Base-by-base conservation (phyloP, 2,888 invertebrate species). In the Caenorhabditis macrosperma region DNA sequence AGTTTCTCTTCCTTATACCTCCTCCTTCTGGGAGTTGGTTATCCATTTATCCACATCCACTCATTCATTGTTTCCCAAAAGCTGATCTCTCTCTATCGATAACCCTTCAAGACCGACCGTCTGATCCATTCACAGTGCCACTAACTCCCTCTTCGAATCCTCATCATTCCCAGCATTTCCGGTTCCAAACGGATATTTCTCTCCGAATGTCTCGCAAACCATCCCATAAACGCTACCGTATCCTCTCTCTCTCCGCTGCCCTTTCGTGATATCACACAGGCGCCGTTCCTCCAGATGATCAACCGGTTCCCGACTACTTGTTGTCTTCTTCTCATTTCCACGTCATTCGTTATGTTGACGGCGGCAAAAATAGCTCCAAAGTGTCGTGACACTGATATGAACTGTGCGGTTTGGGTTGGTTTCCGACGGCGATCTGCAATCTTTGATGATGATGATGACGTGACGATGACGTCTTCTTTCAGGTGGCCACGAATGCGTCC, bases 301-400 rank as follows among this genome's bases (percentile, higher is more conserved):
- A 64, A 74, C 74, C 64, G 74, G 74, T 74, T 74, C 55, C 44
- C 24, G 38, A 22, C 35, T 64, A 59, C 57, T 72, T 55, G 46
- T 59, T 61, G 44, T 57, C 57, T 54, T 24, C 50, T 64, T 38
- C 38, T 38, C 24, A 35, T 74, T 12, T 38, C 28, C 64, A 74
- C 69, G 63, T 72, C 72, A 72, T 68, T 10, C 38, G 38, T 38
- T 10, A 9, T 38, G 15, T 38, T 38, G 15, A 10, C 44, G 17
- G 10, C 60, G 1, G 66, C 78, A 12, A 67, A 68, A 67, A 72
- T 68, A 66, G 57, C 66, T 61, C 44, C 64, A 38, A 80, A 76
- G 41, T 89, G 88, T 61, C 75, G 54, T 7, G 87, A 89, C 76
- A 85, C 77, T 9, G 88, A 89, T 81, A 89, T 89, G 88, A 88